phyloP scores from a whole-genome alignment of 2,888 invertebrate genomes.

The Epinotia nisella region DNA sequence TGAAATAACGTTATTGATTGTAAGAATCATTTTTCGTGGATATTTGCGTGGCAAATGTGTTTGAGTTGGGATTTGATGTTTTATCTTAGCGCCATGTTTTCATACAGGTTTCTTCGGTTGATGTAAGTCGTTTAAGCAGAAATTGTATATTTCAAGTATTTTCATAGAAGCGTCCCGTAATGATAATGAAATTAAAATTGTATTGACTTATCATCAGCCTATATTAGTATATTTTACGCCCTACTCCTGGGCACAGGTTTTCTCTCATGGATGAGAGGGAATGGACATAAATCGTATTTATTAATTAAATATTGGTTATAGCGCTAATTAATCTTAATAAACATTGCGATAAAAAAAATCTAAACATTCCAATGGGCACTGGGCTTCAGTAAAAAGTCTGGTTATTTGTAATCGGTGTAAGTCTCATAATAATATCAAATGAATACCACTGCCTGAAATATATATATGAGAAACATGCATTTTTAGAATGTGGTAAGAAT shows the following conservation, averaged over 20 bases:
- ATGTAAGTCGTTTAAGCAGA: not conserved
- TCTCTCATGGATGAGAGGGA: too few relatives aligned
- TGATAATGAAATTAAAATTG: too few relatives aligned
- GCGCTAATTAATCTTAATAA: too few relatives aligned
- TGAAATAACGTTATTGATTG: constrained; percentile 46
- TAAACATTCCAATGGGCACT: too few relatives aligned
- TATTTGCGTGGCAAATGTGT: constrained; percentile 34
- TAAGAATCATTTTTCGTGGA: constrained; percentile 32
- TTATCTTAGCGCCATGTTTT: constrained; percentile 26
- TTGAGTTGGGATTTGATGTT: constrained; percentile 17
- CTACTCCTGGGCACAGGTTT: too few relatives aligned
- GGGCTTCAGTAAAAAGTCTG: not conserved
- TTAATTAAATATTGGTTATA: too few relatives aligned
- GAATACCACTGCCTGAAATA: constrained; percentile 13
- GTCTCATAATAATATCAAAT: constrained; percentile 19
- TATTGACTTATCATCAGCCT: too few relatives aligned
- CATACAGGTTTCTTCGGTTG: constrained; percentile 21
- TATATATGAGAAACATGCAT: constrained; percentile 5
- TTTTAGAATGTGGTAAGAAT: not conserved
- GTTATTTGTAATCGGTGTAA: constrained; percentile 6
- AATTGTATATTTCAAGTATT: not conserved
- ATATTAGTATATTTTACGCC: too few relatives aligned
- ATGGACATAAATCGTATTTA: too few relatives aligned
- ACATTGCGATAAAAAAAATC: too few relatives aligned
- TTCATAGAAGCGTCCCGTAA: not conserved